Evolutionary conservation across 1,140 invertebrate genomes (phyloP).

Genomic region (Papilio polyxenes): DNA sequence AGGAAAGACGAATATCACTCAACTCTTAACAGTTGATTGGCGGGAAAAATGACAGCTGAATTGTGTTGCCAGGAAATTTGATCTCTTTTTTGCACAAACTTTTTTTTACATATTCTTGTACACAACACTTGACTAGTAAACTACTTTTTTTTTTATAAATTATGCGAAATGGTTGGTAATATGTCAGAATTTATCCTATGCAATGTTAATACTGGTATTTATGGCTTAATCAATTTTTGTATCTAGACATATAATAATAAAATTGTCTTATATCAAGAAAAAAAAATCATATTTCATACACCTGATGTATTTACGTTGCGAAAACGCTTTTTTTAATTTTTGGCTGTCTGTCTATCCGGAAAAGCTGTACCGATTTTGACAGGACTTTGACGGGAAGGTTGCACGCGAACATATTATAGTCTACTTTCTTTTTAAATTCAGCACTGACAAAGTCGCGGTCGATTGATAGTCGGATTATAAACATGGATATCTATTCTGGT

Average conservation of each 20-base stretch:
- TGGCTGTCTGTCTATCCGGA: no score
- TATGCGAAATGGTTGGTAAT: constrained; percentile 10
- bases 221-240: neutral
- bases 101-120: neutral
- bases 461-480: no score
- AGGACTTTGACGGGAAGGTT: no score
- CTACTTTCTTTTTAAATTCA: no score
- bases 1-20: no score
- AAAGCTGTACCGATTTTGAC: no score
- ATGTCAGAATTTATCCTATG: neutral
- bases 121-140: constrained; percentile 34
- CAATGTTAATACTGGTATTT: constrained; percentile 16
- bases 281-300: neutral
- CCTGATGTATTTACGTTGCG: no score
- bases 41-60: neutral
- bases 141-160: constrained; percentile 28
- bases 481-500: no score
- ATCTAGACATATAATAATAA: no score
- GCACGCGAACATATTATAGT: no score
- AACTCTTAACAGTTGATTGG: neutral
- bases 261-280: neutral
- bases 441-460: no score
- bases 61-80: neutral
- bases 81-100: neutral
- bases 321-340: no score